phyloP scores from a whole-genome alignment of 2,888 invertebrate species.

The Drosophila bunnanda region DNA sequence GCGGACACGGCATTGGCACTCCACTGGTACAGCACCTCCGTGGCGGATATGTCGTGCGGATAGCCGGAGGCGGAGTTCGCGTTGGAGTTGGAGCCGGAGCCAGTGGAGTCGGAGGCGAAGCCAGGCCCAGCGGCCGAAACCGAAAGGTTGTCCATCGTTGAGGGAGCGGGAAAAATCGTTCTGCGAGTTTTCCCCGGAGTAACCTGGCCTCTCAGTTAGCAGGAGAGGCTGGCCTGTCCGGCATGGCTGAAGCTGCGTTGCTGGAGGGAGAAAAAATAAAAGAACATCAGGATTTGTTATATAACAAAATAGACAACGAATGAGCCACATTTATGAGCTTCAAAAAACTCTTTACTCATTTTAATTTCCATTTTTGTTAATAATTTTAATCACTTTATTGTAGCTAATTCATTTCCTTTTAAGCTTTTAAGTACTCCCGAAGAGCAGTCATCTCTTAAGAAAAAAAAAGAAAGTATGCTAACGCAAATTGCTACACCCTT shows the following conservation, averaged over 20 bases:
- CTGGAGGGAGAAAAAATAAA: background rate
- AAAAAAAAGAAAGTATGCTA: too few species aligned
- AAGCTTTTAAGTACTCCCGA: too few species aligned
- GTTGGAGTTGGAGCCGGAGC: background rate
- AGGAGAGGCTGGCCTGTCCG: constrained; percentile 1
- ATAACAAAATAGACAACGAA: background rate
- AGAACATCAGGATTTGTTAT: background rate
- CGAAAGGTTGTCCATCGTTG: constrained; percentile 24
- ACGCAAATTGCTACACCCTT: too few species aligned
- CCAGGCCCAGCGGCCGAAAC: constrained; percentile 11
- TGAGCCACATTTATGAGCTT: background rate
- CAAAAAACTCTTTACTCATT: background rate
- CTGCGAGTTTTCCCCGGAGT: background rate
- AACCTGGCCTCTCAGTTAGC: constrained; percentile 32
- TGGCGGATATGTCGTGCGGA: constrained; percentile 48
- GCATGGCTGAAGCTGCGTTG: background rate
- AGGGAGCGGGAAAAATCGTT: constrained; percentile 33
- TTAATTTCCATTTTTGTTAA: too few species aligned
- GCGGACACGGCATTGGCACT: constrained; percentile 48
- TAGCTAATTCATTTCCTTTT: too few species aligned
- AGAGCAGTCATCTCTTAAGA: too few species aligned
- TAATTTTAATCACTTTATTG: too few species aligned
- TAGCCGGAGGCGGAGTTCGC: background rate
- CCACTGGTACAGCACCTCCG: constrained; percentile 64
- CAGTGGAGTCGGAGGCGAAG: constrained; percentile 30